Evolutionary conservation across 2,113 vertebrate genomes (phyloP).

Genomic region (Variabilichromis moorii): DNA sequence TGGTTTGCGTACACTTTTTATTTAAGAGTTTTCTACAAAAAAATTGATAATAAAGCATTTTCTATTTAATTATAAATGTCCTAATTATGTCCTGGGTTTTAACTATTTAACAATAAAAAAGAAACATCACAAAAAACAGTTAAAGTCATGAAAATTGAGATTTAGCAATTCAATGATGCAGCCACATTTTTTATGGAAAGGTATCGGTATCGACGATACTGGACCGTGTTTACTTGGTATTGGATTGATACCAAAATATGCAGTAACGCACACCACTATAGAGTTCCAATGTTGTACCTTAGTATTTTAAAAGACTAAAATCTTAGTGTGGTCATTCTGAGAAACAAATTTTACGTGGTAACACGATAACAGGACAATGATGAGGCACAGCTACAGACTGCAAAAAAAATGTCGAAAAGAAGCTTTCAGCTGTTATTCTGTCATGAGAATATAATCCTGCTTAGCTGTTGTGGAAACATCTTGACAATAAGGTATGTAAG

Average conservation of each 20-base stretch:
- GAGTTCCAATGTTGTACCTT: neutral
- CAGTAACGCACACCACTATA: neutral
- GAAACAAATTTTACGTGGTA: rapidly evolving
- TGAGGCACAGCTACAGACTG: neutral
- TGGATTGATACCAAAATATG: neutral
- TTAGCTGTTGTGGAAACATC: neutral
- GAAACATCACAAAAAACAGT: neutral
- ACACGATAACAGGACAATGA: neutral
- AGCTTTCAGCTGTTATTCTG: neutral
- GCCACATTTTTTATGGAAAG: rapidly evolving
- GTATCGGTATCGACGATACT: rapidly evolving
- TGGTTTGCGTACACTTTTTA: rapidly evolving
- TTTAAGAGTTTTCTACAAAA: neutral
- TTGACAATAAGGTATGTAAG: neutral
- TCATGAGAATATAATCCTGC: neutral
- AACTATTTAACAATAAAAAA: neutral
- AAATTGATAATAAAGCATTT: neutral
- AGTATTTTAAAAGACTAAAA: neutral
- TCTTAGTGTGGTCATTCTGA: neutral
- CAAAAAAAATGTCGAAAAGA: rapidly evolving
- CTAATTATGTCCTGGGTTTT: neutral
- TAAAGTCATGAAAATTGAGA: neutral
- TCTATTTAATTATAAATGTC: rapidly evolving
- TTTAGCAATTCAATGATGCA: neutral
- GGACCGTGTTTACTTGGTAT: neutral